phyloP scores from a whole-genome alignment of 2,888 invertebrate species.

The Hydrotaea cyrtoneurina region DNA sequence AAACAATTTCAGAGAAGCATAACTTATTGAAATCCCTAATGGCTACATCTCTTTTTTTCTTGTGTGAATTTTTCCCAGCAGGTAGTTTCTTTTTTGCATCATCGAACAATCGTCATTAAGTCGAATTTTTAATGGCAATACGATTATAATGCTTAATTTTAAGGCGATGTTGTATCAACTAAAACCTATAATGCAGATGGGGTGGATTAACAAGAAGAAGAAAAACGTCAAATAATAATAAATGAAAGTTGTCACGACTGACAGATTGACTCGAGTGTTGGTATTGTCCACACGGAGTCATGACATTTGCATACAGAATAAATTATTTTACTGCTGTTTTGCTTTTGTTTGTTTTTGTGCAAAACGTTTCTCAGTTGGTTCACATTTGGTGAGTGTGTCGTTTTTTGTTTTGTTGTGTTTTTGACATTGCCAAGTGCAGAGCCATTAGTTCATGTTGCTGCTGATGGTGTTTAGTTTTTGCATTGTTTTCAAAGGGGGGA shows the following conservation, averaged over 20 bases:
- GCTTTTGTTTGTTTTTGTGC: neutral
- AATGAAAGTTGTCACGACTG: neutral
- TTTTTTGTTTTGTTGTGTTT: neutral
- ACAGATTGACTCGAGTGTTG: neutral
- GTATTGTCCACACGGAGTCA: neutral
- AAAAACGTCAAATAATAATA: neutral
- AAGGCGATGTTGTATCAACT: neutral
- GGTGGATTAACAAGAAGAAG: neutral
- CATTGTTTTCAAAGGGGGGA: neutral
- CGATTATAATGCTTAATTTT: neutral
- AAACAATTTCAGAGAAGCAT: no score
- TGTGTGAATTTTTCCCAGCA: no score
- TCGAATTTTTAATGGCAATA: slow-evolving; percentile 14
- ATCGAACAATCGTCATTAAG: slow-evolving; percentile 12
- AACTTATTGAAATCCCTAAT: no score
- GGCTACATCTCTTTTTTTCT: no score
- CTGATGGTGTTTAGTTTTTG: neutral
- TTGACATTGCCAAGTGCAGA: slow-evolving; percentile 54
- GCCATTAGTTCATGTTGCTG: slow-evolving; percentile 36
- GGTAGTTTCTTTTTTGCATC: neutral
- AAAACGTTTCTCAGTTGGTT: neutral
- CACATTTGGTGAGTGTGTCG: neutral
- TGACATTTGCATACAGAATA: slow-evolving; percentile 18
- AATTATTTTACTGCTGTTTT: neutral
- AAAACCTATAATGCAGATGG: neutral